phyloP scores from a whole-genome alignment of 2,888 invertebrate species.

The Tinea semifulvella region DNA sequence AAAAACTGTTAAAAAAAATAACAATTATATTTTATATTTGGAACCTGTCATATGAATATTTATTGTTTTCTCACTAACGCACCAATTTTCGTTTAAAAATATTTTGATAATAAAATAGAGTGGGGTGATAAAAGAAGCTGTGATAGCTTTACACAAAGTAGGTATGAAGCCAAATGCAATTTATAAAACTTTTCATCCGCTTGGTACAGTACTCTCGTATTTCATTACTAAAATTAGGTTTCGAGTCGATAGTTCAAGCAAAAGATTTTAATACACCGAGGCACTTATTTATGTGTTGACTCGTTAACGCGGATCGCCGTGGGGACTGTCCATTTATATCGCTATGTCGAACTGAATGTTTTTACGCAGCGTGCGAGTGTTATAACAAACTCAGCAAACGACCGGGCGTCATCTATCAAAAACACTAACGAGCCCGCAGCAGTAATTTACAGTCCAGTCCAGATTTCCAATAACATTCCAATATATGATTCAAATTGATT shows the following conservation, averaged over 20 bases:
- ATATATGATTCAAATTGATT: no score
- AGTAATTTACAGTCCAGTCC: conserved; percentile 51
- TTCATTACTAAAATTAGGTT: no score
- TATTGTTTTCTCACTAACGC: no score
- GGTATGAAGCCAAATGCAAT: no score
- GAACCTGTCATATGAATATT: no score
- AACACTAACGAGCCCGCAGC: conserved; percentile 61
- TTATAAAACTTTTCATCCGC: no score
- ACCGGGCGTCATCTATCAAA: conserved; percentile 64
- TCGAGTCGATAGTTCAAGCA: conserved; percentile 5
- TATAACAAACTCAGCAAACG: conserved; percentile 62
- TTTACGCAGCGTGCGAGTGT: conserved; percentile 54
- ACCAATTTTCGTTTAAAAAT: no score
- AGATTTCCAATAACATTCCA: conserved; percentile 48
- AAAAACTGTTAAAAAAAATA: no score
- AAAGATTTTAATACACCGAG: conserved; percentile 6
- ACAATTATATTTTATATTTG: no score
- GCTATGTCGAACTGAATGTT: conserved; percentile 58
- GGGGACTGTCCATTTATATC: conserved; percentile 61
- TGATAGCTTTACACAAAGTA: background rate
- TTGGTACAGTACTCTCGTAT: no score
- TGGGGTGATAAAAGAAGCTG: no score
- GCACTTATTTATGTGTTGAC: conserved; percentile 57
- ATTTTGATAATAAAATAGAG: no score
- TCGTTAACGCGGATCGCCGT: conserved; percentile 63